These are phyloP conservation scores for Phalanger gymnotis DNA, from an alignment of 2,797 vertebrate species.

Conservation along the genomic window DNA sequence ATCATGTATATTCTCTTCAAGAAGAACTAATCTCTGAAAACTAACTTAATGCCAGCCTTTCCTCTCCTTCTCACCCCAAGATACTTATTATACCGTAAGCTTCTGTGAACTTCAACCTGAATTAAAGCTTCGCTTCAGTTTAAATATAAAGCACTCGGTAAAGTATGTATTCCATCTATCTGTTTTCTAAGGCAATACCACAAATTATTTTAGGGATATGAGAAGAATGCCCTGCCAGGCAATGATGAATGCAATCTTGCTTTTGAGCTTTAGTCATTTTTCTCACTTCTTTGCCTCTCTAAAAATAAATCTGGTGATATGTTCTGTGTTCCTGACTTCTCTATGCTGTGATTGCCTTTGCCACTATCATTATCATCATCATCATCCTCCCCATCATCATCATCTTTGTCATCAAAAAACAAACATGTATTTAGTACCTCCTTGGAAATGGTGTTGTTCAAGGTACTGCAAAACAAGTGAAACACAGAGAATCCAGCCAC, in stretches of 20 bases:
- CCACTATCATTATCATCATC: slow-evolving; percentile 22
- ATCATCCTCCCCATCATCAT: slow-evolving; percentile 26
- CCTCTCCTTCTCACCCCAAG: background rate
- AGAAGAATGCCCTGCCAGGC: slow-evolving; percentile 16
- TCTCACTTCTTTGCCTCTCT: slow-evolving; percentile 21
- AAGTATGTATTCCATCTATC: background rate
- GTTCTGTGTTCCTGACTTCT: slow-evolving; percentile 30
- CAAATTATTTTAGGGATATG: slow-evolving; percentile 16
- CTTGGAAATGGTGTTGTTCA: background rate
- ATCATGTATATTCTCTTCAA: background rate
- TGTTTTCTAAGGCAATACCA: background rate
- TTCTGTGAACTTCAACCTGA: background rate
- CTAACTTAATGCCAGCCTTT: background rate
- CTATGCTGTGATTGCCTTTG: background rate
- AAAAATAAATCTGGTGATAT: slow-evolving; percentile 24
- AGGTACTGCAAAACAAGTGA: slow-evolving; percentile 25
- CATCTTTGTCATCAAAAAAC: background rate
- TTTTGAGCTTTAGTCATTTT: slow-evolving; percentile 12
- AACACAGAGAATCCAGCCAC: slow-evolving; percentile 4
- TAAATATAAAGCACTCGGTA: slow-evolving; percentile 22
- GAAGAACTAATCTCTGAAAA: background rate
- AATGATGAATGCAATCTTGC: slow-evolving; percentile 17
- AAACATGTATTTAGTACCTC: background rate
- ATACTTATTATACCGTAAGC: background rate
- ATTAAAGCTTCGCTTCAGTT: background rate